phyloP scores from a whole-genome alignment of 2,113 vertebrate species.

The Oostethus manadensis region DNA sequence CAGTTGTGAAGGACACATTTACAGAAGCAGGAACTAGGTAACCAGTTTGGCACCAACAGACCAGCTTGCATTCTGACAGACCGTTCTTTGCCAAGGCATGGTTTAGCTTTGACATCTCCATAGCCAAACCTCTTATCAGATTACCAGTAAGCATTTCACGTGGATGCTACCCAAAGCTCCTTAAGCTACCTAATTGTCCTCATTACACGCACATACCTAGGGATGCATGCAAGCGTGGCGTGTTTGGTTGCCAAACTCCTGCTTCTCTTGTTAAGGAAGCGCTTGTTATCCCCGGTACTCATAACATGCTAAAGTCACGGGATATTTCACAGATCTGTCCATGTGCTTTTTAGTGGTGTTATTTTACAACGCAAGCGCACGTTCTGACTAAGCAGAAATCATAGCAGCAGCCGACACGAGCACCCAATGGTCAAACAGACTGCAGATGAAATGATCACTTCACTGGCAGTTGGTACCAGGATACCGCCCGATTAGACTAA shows the following conservation, averaged over 20 bases:
- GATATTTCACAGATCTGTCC: too few relatives aligned
- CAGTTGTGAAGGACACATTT: not conserved
- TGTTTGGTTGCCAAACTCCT: not conserved
- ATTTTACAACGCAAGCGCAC: not conserved
- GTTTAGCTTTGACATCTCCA: slow-evolving; percentile 13
- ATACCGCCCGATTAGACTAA: not conserved
- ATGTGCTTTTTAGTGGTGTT: too few relatives aligned
- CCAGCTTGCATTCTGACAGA: not conserved
- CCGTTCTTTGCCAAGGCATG: slow-evolving; percentile 7
- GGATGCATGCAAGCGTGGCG: not conserved
- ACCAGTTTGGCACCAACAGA: not conserved
- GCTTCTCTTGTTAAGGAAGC: not conserved
- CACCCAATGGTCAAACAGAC: not conserved
- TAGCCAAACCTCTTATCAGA: slow-evolving; percentile 27
- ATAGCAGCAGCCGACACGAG: not conserved
- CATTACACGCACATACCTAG: slow-evolving; percentile 10
- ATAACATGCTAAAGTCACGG: not conserved
- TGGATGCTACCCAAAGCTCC: slow-evolving; percentile 24
- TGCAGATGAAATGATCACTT: not conserved
- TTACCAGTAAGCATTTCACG: slow-evolving; percentile 25
- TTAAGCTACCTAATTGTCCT: slow-evolving; percentile 17
- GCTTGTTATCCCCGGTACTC: not conserved
- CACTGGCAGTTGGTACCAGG: not conserved
- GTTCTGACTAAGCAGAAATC: too few relatives aligned
- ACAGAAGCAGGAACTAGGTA: slow-evolving; percentile 1